phyloP scores from a whole-genome alignment of 2,888 invertebrate species.

The Ichneumon xanthorius region DNA sequence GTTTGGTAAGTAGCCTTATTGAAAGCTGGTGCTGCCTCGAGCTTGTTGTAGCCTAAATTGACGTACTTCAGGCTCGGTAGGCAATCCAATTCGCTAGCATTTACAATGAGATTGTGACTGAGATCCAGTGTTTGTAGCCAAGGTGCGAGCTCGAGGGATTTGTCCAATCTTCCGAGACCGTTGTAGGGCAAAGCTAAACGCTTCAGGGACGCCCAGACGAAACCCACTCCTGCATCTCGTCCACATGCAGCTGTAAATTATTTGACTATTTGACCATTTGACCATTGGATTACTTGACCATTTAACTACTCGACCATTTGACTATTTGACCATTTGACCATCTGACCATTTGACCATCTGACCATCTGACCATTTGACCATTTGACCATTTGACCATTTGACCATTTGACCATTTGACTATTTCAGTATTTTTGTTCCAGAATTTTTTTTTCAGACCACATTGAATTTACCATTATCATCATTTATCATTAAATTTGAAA shows the following conservation, averaged over 20 bases:
- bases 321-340: not conserved
- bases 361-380: not conserved
- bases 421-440: not conserved
- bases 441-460: not conserved
- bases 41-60: conserved; percentile 88
- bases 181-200: conserved; percentile 87
- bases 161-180: conserved; percentile 86
- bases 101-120: conserved; percentile 88
- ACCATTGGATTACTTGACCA: not conserved
- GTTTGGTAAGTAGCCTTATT: conserved; percentile 86
- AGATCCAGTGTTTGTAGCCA: conserved; percentile 88
- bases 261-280: not conserved
- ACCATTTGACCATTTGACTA: not conserved
- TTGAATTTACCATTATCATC: not conserved
- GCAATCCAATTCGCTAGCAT: conserved; percentile 86
- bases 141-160: conserved; percentile 87
- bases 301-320: not conserved
- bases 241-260: conserved; percentile 85
- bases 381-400: not conserved
- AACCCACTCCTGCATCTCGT: conserved; percentile 87
- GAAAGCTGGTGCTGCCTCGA: conserved; percentile 87
- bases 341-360: not conserved
- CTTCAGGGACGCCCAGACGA: conserved; percentile 88
- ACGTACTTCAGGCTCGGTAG: conserved; percentile 88
- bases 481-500: conserved; percentile 36